Evolutionary conservation across 2,888 invertebrate genomes (phyloP), one percentile per base, ranked within the genome.

Genomic region (Diabrotica balteata): DNA sequence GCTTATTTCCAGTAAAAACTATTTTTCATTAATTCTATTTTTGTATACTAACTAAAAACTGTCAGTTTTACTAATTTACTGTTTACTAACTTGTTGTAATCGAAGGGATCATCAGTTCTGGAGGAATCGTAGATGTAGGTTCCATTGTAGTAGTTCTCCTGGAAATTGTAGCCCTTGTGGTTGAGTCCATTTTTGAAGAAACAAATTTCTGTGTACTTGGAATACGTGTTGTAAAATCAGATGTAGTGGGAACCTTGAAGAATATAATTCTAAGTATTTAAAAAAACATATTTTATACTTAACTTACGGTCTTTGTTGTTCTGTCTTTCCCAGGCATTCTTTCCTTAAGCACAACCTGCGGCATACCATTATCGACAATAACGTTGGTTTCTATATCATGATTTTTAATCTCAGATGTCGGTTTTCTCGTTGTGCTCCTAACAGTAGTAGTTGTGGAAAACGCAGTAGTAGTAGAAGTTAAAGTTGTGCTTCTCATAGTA

Each of bases 141-240:
- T 86, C 86, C 85, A 86, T 86, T 0, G 85, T 76, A 0, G 87
- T 86, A 0, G 84, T 84, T 59, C 86, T 83, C 2, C 82, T 84
- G 45, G 86, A 84, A 50, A 80, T 67, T 8, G 75, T 72, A 51
- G 69, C 59, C 58, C 66, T 73, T 44, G 76, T 77, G 11, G 75
- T 75, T 9, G 65, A 61, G 66, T 77, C 77, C 66, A 72, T 58
- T 17, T 75, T 73, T 17, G 73, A 69, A 9, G 71, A 63, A n/a
- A 68, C 70, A 32, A 54, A 50, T 47, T 64, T 64, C 22, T 54
- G 67, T 42, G 53, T 22, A 50, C 54, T 49, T 47, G 66, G 73
- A 60, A 69, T 66, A 62, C 55, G 60, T n/a, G 73, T 74, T 11
- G 73, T 73, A 8, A 69, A 61, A 54, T 55, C 61, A 32, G 11